A percentile compares a stretch with the other conserved stretches of the same genome.
Conservation (phyloP, 2,888 invertebrate species). For the Mystacides longicornis region DNA sequence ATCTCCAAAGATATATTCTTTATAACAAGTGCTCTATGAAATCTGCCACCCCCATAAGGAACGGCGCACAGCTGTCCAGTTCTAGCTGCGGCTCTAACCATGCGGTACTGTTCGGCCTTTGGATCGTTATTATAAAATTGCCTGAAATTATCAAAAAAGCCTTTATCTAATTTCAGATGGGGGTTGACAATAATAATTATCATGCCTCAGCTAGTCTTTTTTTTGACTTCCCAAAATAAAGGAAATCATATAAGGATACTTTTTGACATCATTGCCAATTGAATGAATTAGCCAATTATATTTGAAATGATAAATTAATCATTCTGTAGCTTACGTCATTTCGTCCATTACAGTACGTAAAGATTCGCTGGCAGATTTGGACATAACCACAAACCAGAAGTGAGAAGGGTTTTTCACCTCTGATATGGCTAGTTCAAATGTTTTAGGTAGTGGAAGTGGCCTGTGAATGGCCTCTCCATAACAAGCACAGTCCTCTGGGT, state of each 20-base stretch:
- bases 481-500: conserved; percentile 12
- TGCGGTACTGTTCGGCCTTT: not conserved
- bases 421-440: conserved; percentile 7
- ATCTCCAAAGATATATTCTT: conserved; percentile 2
- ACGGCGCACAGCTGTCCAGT: conserved; percentile 18
- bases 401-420: conserved; percentile 21
- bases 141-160: not conserved
- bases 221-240: no score
- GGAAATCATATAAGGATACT: no score
- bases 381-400: conserved; percentile 18
- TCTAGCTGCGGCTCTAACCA: conserved; percentile 11
- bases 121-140: not conserved
- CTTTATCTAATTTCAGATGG: not conserved
- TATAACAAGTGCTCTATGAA: conserved; percentile 18
- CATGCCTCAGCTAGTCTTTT: no score
- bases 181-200: no score
- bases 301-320: no score
- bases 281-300: no score
- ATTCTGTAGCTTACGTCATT: conserved; percentile 13
- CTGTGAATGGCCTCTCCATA: conserved; percentile 1
- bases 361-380: conserved; percentile 2
- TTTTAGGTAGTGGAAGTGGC: not conserved
- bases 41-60: conserved; percentile 1
- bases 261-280: no score
- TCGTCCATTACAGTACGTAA: conserved; percentile 15